Conservation (phyloP, 1,140 invertebrate genomes). For the Popillia japonica region DNA sequence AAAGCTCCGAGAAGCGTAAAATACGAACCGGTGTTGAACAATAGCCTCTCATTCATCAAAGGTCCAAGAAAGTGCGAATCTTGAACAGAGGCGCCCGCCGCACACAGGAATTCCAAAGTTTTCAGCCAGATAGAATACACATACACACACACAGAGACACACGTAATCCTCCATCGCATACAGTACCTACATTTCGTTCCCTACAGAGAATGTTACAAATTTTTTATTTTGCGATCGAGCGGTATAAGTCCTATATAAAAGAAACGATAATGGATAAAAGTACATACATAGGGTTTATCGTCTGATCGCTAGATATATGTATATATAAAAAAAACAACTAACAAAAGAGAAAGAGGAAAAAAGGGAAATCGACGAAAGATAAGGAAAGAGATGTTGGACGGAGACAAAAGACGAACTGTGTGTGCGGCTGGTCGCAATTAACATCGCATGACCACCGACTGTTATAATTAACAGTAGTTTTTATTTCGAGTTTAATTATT, state of each 20-base stretch:
- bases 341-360: background rate
- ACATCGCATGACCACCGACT: constrained; percentile 28
- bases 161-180: background rate
- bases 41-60: constrained; percentile 13
- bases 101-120: constrained; percentile 27
- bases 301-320: background rate
- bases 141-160: background rate
- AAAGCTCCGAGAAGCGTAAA: background rate
- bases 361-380: background rate
- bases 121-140: background rate
- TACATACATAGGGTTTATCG: constrained; percentile 8
- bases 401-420: background rate
- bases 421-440: constrained; percentile 15
- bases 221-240: constrained; percentile 14
- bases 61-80: constrained; percentile 20
- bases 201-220: constrained; percentile 11
- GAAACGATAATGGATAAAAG: constrained; percentile 7
- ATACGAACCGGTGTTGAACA: constrained; percentile 26
- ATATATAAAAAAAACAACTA: background rate
- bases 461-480: constrained; percentile 34
- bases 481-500: constrained; percentile 33
- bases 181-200: background rate
- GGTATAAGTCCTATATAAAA: background rate
- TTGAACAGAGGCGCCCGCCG: constrained; percentile 18
- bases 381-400: background rate